These are phyloP conservation scores for Typhlichthys subterraneus DNA, from an alignment of 2,797 vertebrate genomes.

Conservation along the genomic window DNA sequence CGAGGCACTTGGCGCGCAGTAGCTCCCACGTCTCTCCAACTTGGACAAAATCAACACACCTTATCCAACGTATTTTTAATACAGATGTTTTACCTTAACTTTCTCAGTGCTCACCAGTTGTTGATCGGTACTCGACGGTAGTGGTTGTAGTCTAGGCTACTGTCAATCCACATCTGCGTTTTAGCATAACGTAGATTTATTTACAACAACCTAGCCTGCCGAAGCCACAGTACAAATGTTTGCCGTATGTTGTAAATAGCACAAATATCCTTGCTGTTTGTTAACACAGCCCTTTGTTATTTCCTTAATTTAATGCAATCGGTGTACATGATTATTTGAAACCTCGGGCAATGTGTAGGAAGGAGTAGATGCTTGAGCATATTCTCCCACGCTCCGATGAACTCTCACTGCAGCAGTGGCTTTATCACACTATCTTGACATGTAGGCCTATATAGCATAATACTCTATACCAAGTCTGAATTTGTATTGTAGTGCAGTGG, in stretches of 20 bases:
- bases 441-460: slow-evolving; percentile 2
- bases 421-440: slow-evolving; percentile 45
- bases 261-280: not conserved
- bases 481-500: slow-evolving; percentile 1
- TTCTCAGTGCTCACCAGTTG: no score
- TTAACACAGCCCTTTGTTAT: not conserved
- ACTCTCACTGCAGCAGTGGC: slow-evolving; percentile 27
- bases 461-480: slow-evolving; percentile 28
- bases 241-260: slow-evolving; percentile 12
- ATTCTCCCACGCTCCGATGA: slow-evolving; percentile 69
- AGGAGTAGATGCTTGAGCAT: slow-evolving; percentile 59
- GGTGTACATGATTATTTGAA: slow-evolving; percentile 31
- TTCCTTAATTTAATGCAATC: not conserved
- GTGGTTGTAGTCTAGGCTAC: no score
- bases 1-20: not conserved
- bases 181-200: no score
- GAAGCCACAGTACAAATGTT: no score
- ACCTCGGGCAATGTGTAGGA: slow-evolving; percentile 56
- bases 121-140: no score
- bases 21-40: no score
- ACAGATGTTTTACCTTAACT: no score
- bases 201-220: no score
- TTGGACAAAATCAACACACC: no score
- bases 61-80: no score
- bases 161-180: no score